Percentiles rank a stretch among this genome's conserved stretches.
phyloP scores from a whole-genome alignment of 2,113 vertebrate genomes.

The Penelope pileata region DNA sequence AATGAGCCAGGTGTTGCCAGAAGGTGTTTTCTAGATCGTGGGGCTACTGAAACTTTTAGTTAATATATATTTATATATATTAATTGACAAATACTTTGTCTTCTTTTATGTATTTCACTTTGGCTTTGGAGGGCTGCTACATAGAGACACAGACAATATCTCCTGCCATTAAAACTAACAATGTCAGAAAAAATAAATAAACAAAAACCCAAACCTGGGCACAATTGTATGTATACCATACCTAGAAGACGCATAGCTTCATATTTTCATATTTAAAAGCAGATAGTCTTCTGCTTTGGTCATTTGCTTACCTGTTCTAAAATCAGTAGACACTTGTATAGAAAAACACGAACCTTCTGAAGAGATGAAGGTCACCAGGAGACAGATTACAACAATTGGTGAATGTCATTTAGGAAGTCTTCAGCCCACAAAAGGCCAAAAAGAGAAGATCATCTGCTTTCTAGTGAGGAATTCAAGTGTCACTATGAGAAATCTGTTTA shows the following conservation, averaged over 20 bases:
- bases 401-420: not conserved
- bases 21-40: not conserved
- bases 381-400: not conserved
- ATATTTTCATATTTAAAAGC: not conserved
- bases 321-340: not conserved
- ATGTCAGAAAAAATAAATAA: not conserved
- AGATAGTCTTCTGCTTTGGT: not conserved
- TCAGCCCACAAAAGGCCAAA: not conserved
- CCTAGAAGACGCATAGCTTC: not conserved
- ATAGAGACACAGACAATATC: fast-evolving
- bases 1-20: not conserved
- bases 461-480: not conserved
- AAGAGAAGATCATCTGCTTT: not conserved
- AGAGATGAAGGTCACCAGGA: not conserved
- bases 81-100: not conserved
- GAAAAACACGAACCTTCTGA: not conserved
- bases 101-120: not conserved
- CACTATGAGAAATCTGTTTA: not conserved
- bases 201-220: too few relatives aligned
- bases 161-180: not conserved
- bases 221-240: too few relatives aligned
- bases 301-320: not conserved
- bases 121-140: not conserved
- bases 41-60: not conserved
- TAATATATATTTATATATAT: too few relatives aligned